These are phyloP conservation scores for Stenchaetothrips biformis DNA, from an alignment of 2,888 invertebrate species.

Conservation along the genomic window DNA sequence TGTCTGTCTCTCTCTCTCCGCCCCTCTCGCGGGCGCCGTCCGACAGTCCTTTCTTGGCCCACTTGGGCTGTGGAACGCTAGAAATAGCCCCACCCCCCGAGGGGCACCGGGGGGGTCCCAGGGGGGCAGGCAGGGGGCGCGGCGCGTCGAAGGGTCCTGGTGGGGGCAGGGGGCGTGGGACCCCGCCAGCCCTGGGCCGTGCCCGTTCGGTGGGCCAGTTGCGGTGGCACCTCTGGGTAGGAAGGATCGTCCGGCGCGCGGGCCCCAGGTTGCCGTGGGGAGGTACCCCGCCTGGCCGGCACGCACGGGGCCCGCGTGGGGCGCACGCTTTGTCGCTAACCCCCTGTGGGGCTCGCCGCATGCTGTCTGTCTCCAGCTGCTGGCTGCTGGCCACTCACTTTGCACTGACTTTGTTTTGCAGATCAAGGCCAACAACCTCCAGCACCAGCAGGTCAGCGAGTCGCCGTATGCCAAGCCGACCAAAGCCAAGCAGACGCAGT, in stretches of 20 bases:
- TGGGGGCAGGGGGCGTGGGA: neutral
- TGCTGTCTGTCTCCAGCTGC: neutral
- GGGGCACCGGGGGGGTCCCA: neutral
- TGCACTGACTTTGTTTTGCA: constrained; percentile 43
- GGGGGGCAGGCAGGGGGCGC: constrained; percentile 33
- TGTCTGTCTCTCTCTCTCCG: neutral
- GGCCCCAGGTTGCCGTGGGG: neutral
- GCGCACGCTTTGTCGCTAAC: constrained; percentile 30
- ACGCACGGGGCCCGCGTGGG: constrained; percentile 28
- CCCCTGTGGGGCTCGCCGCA: constrained; percentile 29
- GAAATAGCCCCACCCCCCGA: constrained; percentile 48
- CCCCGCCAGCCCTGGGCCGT: neutral
- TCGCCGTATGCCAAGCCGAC: constrained; percentile 65
- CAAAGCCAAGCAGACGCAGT: constrained; percentile 54
- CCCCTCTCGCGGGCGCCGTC: neutral
- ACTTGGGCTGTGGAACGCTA: constrained; percentile 47
- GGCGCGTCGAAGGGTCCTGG: constrained; percentile 28
- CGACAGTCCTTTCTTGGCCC: constrained; percentile 56
- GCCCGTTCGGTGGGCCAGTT: neutral
- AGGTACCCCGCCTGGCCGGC: neutral
- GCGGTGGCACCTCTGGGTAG: constrained; percentile 28
- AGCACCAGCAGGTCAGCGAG: constrained; percentile 62
- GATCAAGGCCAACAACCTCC: constrained; percentile 59
- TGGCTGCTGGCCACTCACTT: constrained; percentile 19
- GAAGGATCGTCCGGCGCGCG: constrained; percentile 30